phyloP scores from a whole-genome alignment of 2,113 vertebrate genomes.

The Actinemys pallida region DNA sequence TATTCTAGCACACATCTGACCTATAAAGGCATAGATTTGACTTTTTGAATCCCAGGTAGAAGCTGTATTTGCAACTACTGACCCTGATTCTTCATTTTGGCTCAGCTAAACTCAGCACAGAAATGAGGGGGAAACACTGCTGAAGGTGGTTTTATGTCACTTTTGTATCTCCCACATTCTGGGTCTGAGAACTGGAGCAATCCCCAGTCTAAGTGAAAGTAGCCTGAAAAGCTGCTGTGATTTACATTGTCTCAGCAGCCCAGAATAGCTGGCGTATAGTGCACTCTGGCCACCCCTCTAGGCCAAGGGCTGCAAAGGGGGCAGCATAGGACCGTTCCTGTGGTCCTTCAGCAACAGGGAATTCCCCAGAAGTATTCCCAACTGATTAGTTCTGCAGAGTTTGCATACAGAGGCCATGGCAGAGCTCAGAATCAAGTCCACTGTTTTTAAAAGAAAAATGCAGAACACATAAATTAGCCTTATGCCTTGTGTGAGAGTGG shows the following conservation, averaged over 20 bases:
- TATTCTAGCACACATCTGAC: background rate
- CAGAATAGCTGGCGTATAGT: background rate
- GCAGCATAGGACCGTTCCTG: background rate
- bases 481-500: background rate
- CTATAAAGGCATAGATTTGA: background rate
- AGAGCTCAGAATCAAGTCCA: background rate
- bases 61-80: background rate
- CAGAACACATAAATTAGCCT: background rate
- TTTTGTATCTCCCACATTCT: background rate
- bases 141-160: background rate
- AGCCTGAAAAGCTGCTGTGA: background rate
- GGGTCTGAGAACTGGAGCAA: background rate
- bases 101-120: background rate
- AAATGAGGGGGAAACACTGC: background rate
- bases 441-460: background rate
- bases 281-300: rapidly evolving
- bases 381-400: background rate
- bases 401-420: background rate
- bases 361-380: background rate
- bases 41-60: background rate
- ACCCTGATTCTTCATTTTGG: background rate
- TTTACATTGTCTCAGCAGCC: background rate
- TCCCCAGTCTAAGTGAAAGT: background rate
- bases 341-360: background rate
- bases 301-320: background rate